Conservation (phyloP, 2,888 invertebrate genomes). For the Rhagonycha lutea region DNA sequence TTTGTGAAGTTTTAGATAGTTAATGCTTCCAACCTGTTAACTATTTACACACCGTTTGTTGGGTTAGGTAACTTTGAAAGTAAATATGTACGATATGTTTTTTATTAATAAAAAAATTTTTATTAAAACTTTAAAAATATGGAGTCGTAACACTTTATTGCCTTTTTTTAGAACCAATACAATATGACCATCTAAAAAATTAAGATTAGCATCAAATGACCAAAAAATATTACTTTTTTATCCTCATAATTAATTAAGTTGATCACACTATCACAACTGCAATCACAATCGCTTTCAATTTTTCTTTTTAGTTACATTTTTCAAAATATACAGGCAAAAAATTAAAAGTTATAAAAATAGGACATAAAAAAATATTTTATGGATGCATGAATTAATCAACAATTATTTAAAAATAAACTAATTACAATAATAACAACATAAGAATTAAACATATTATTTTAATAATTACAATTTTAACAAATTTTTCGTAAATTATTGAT, state of each 20-base stretch:
- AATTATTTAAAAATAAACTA: background rate
- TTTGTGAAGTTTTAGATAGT: too few species aligned
- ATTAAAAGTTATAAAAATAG: background rate
- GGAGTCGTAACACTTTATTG: background rate
- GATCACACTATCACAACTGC: background rate
- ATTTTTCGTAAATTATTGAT: conserved; percentile 3
- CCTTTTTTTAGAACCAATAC: background rate
- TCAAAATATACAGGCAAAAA: background rate
- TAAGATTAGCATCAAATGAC: background rate
- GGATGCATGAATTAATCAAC: background rate
- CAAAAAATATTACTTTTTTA: background rate
- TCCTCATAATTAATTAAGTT: background rate
- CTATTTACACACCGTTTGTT: background rate
- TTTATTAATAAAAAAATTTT: background rate
- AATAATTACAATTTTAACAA: background rate
- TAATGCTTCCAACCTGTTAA: too few species aligned
- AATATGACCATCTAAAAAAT: background rate
- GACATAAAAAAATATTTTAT: conserved; percentile 1
- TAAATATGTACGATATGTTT: background rate
- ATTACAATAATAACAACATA: background rate
- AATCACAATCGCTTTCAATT: background rate
- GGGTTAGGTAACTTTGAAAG: background rate
- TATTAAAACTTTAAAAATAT: background rate
- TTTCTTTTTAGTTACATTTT: background rate
- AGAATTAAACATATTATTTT: background rate